These are phyloP conservation scores for Amiota minor DNA, from an alignment of 2,888 invertebrate species.

Conservation along the genomic window DNA sequence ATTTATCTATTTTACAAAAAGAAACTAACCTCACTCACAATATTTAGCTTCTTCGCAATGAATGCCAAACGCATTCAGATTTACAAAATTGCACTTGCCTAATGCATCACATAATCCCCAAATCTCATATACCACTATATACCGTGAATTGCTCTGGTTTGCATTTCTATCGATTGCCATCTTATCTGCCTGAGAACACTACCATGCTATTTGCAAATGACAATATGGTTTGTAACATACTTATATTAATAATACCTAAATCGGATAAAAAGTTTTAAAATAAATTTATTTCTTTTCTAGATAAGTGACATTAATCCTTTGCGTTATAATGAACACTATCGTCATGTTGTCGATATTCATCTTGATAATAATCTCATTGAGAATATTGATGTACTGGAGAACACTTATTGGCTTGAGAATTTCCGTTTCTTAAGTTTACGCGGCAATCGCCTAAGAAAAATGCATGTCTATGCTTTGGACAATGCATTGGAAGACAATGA, in stretches of 20 bases:
- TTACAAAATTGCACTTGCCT: slow-evolving; percentile 70
- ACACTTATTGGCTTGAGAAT: slow-evolving; percentile 83
- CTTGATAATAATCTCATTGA: slow-evolving; percentile 84
- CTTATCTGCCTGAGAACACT: slow-evolving; percentile 70
- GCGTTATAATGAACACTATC: slow-evolving; percentile 80
- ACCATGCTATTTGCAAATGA: slow-evolving; percentile 69
- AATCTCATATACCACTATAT: slow-evolving; percentile 68
- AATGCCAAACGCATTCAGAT: slow-evolving; percentile 69
- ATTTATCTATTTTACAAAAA: not conserved
- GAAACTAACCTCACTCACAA: not conserved
- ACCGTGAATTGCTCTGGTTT: slow-evolving; percentile 71
- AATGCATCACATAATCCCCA: slow-evolving; percentile 70
- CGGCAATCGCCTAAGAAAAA: slow-evolving; percentile 83
- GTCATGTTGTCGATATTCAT: slow-evolving; percentile 81
- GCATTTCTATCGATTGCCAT: slow-evolving; percentile 66
- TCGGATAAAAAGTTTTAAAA: not conserved
- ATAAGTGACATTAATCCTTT: slow-evolving; percentile 81
- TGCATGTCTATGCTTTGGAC: slow-evolving; percentile 87
- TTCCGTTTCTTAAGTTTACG: slow-evolving; percentile 86
- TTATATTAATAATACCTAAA: not conserved
- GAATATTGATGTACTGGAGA: slow-evolving; percentile 81
- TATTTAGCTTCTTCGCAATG: slow-evolving; percentile 59
- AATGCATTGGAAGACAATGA: slow-evolving; percentile 83
- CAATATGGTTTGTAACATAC: slow-evolving; percentile 68
- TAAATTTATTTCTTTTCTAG: slow-evolving; percentile 71